Conservation (phyloP, 2,113 vertebrate genomes). For the Diphyllodes magnificus region DNA sequence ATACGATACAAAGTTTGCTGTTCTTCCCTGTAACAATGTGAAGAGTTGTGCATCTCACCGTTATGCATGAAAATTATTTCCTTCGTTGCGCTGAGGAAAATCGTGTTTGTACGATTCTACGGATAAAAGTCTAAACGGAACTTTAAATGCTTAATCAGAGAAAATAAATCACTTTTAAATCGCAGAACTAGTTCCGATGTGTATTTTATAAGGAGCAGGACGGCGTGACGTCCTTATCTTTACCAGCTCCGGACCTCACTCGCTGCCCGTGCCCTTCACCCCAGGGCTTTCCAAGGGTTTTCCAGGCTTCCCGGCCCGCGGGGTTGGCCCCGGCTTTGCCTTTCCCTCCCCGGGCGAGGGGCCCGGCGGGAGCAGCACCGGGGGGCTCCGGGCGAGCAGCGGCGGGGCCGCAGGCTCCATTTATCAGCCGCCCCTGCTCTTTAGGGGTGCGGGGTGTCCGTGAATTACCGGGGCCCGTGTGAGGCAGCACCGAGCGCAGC, state of each 20-base stretch:
- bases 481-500: neutral
- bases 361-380: neutral
- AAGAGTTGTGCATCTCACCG: neutral
- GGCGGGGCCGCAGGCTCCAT: neutral
- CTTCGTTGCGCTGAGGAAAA: neutral
- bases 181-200: neutral
- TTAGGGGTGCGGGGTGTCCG: fast-evolving
- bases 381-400: neutral
- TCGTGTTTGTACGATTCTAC: neutral
- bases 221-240: fast-evolving
- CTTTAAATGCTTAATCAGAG: neutral
- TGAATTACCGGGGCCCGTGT: too few species aligned
- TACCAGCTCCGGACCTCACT: fast-evolving
- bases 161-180: conserved; percentile 17
- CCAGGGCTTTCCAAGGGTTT: fast-evolving
- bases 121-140: neutral
- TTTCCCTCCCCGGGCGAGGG: neutral
- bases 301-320: too few species aligned
- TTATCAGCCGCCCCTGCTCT: neutral
- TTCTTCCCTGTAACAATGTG: neutral
- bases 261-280: neutral
- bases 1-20: neutral
- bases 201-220: neutral
- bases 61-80: neutral
- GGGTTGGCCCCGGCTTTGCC: fast-evolving